Percentiles rank a stretch among this genome's conserved stretches.
phyloP scores from a whole-genome alignment of 2,113 vertebrate genomes.

The Rissa tridactyla region DNA sequence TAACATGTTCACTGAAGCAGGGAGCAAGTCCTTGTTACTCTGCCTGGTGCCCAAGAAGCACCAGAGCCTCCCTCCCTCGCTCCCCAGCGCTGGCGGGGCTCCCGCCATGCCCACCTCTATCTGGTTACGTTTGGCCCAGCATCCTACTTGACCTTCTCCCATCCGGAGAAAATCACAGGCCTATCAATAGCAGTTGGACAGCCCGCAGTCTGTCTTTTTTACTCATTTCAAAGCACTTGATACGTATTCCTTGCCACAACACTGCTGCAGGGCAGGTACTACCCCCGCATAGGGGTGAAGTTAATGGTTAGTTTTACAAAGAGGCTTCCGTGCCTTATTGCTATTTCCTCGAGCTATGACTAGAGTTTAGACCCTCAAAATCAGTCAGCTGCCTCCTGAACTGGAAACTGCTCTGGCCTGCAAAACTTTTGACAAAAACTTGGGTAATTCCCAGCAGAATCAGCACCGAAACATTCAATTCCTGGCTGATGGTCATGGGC shows the following conservation, averaged over 20 bases:
- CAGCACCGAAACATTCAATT: background rate
- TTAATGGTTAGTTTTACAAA: background rate
- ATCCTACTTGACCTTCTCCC: background rate
- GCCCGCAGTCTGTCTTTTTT: background rate
- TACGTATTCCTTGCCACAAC: background rate
- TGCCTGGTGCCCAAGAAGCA: background rate
- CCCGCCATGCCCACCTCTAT: rapidly evolving
- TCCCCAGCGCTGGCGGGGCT: rapidly evolving
- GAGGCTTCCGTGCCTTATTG: background rate
- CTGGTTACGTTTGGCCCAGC: background rate
- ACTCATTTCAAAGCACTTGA: background rate
- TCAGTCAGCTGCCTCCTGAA: background rate
- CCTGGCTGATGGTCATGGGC: background rate
- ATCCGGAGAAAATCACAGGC: background rate
- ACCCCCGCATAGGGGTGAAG: background rate
- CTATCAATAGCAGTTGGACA: background rate
- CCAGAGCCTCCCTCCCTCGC: background rate
- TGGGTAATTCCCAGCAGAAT: background rate
- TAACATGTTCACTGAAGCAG: background rate
- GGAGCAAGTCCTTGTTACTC: background rate
- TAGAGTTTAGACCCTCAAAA: background rate
- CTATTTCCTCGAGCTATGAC: background rate
- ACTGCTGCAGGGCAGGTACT: background rate
- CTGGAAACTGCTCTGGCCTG: background rate
- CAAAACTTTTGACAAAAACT: background rate